Conservation (phyloP, 2,113 vertebrate genomes). For the Embiotoca jacksoni region DNA sequence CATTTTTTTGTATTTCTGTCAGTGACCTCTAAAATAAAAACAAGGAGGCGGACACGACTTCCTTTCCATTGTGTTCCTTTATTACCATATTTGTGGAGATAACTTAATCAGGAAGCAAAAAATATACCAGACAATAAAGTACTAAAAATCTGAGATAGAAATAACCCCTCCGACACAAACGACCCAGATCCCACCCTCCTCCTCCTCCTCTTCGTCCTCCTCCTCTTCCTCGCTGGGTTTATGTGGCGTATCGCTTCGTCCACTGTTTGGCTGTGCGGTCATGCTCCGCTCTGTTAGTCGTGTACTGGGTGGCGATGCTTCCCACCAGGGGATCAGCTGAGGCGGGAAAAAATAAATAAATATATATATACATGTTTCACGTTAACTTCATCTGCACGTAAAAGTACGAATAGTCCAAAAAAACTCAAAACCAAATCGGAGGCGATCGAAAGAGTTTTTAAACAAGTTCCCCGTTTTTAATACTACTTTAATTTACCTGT, state of each 20-base stretch:
- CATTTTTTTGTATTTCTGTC: too few relatives aligned
- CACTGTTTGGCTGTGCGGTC: slow-evolving; percentile 98
- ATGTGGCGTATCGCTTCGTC: slow-evolving; percentile 98
- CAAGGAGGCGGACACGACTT: neutral
- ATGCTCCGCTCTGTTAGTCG: slow-evolving; percentile 97
- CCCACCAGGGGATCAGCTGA: slow-evolving; percentile 96
- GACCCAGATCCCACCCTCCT: slow-evolving; percentile 51
- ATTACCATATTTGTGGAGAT: slow-evolving; percentile 92
- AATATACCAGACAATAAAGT: slow-evolving; percentile 90
- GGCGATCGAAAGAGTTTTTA: too few relatives aligned
- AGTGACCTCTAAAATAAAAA: neutral
- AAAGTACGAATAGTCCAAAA: too few relatives aligned
- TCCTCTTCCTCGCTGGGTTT: slow-evolving; percentile 77
- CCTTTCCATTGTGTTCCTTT: slow-evolving; percentile 86
- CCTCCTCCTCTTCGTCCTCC: slow-evolving; percentile 52
- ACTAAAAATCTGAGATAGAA: slow-evolving; percentile 99
- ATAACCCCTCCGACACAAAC: slow-evolving; percentile 76
- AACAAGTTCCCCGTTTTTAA: too few relatives aligned
- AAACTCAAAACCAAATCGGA: too few relatives aligned
- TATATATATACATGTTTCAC: too few relatives aligned
- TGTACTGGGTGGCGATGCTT: slow-evolving; percentile 97
- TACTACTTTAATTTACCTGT: too few relatives aligned
- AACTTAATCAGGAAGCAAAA: slow-evolving; percentile 92
- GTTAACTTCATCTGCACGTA: too few relatives aligned
- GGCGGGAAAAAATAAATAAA: too few relatives aligned